phyloP scores from a whole-genome alignment of 2,888 invertebrate genomes.

The Agonopterix alstromeriana region DNA sequence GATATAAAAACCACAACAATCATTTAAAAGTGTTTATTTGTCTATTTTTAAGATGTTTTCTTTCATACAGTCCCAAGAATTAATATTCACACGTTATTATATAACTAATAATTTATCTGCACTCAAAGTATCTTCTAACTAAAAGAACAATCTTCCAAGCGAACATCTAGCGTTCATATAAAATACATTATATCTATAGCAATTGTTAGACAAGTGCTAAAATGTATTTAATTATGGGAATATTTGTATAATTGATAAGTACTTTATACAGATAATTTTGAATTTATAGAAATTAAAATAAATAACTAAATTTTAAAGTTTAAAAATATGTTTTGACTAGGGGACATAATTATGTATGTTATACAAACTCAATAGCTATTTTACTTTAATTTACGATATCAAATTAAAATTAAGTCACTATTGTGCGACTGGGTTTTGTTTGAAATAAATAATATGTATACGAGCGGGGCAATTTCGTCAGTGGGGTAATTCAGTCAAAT shows the following conservation, averaged over 20 bases:
- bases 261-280: neutral
- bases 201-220: slow-evolving; percentile 11
- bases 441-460: too few relatives aligned
- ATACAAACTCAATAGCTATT: too few relatives aligned
- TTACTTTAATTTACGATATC: too few relatives aligned
- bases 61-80: slow-evolving; percentile 38
- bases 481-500: too few relatives aligned
- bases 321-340: too few relatives aligned
- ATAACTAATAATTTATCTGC: slow-evolving; percentile 17
- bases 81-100: slow-evolving; percentile 29
- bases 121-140: neutral
- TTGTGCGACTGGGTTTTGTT: too few relatives aligned
- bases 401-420: too few relatives aligned
- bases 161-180: neutral
- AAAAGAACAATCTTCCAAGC: neutral
- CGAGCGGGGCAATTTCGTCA: too few relatives aligned
- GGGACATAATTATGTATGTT: too few relatives aligned
- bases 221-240: neutral
- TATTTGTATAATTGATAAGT: neutral
- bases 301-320: too few relatives aligned
- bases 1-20: slow-evolving; percentile 3
- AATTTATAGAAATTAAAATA: neutral
- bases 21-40: slow-evolving; percentile 39
- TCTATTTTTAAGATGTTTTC: slow-evolving; percentile 34
- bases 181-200: slow-evolving; percentile 1